A percentile compares a stretch with the other conserved stretches of the same genome.
phyloP scores from a whole-genome alignment of 2,113 vertebrate genomes.

The Passer montanus region DNA sequence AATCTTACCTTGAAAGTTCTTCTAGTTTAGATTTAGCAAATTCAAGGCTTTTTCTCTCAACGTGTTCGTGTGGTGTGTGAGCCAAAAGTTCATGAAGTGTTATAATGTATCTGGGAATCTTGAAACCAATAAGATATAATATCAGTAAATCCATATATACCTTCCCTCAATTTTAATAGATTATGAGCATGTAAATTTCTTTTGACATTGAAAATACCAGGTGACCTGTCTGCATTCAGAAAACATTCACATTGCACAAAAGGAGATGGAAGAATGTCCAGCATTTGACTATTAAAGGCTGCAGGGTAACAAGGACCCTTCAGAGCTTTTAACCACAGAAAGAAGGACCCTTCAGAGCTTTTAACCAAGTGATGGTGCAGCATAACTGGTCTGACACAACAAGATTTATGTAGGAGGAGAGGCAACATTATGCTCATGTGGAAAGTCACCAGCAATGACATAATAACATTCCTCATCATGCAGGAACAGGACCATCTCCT shows the following conservation, averaged over 20 bases:
- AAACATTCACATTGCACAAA: background rate
- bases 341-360: background rate
- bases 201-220: background rate
- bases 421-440: background rate
- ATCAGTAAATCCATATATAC: background rate
- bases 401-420: background rate
- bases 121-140: background rate
- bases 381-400: background rate
- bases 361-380: background rate
- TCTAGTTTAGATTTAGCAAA: conserved; percentile 98
- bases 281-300: background rate
- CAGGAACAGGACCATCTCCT: background rate
- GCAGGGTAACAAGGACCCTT: background rate
- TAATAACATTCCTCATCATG: background rate
- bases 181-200: background rate
- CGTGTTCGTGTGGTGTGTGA: conserved; percentile 95
- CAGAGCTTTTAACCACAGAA: background rate
- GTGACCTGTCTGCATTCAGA: background rate
- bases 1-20: conserved; percentile 89
- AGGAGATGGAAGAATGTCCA: background rate
- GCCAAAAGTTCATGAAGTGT: conserved; percentile 95
- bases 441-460: background rate
- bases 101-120: conserved; percentile 99
- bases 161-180: background rate
- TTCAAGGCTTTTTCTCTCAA: conserved; percentile 96